phyloP scores from a whole-genome alignment of 2,888 invertebrate genomes.

The Pediacus dermestoides region DNA sequence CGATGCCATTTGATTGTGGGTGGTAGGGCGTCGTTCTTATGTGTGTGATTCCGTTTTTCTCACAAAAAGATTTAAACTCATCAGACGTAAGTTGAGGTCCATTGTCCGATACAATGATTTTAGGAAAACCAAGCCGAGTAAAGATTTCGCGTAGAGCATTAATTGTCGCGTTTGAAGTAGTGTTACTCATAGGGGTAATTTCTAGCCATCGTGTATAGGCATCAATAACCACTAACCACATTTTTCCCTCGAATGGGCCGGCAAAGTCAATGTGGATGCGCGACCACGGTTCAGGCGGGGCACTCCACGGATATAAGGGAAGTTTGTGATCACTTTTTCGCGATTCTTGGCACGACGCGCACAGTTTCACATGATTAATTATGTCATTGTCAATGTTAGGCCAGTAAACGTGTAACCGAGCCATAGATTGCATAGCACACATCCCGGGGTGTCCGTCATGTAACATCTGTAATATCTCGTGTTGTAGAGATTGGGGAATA shows the following conservation, averaged over 20 bases:
- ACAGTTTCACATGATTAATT: slow-evolving; percentile 11
- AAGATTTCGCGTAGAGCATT: slow-evolving; percentile 18
- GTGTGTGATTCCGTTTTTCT: slow-evolving; percentile 15
- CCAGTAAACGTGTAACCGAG: slow-evolving; percentile 26
- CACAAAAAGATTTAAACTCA: slow-evolving; percentile 23
- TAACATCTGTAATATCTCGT: slow-evolving; percentile 13
- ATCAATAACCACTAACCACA: slow-evolving; percentile 26
- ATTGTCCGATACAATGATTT: slow-evolving; percentile 32
- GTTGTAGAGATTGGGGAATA: slow-evolving; percentile 9
- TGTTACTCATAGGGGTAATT: slow-evolving; percentile 16
- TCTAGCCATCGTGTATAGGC: slow-evolving; percentile 18
- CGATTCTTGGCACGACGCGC: slow-evolving; percentile 19
- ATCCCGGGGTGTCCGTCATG: slow-evolving; percentile 23
- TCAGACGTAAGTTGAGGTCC: slow-evolving; percentile 28
- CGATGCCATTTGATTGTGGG: slow-evolving; percentile 20
- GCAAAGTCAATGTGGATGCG: slow-evolving; percentile 22
- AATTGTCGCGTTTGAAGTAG: slow-evolving; percentile 21
- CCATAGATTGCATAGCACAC: slow-evolving; percentile 23
- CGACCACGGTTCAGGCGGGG: slow-evolving; percentile 22
- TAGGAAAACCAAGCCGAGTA: slow-evolving; percentile 30
- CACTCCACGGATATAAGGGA: slow-evolving; percentile 20
- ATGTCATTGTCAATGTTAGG: slow-evolving; percentile 22
- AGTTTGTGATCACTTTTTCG: slow-evolving; percentile 13
- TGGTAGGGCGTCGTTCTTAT: slow-evolving; percentile 18
- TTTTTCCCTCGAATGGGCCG: slow-evolving; percentile 28